Percentiles rank a stretch among this genome's conserved stretches.
Evolutionary conservation across 2,888 invertebrate species (phyloP).

Genomic region (Scaptomyza parva): DNA sequence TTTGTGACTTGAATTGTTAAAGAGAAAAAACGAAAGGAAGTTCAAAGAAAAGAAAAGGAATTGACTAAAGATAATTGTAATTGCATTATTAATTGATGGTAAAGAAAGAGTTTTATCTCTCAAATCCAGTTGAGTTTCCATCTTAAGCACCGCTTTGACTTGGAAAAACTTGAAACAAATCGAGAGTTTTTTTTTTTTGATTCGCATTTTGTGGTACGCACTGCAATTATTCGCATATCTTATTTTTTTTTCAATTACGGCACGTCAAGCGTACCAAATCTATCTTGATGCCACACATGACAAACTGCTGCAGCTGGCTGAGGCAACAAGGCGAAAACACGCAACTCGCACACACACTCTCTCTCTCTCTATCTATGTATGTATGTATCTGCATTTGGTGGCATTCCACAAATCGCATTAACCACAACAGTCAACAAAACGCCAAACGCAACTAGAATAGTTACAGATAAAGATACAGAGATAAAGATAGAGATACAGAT

Average conservation of each 20-base stretch:
- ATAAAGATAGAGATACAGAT: slow-evolving; percentile 32
- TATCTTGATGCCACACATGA: slow-evolving; percentile 66
- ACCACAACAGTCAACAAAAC: slow-evolving; percentile 28
- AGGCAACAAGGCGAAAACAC: slow-evolving; percentile 46
- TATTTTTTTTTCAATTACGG: slow-evolving; percentile 69
- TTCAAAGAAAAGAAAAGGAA: slow-evolving; percentile 3
- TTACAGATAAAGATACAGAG: slow-evolving; percentile 22
- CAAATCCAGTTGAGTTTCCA: no score
- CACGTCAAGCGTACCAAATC: slow-evolving; percentile 62
- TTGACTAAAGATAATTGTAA: not conserved
- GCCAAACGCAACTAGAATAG: slow-evolving; percentile 60
- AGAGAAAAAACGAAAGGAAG: not conserved
- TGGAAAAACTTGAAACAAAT: no score
- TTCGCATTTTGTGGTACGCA: slow-evolving; percentile 40
- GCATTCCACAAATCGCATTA: slow-evolving; percentile 61
- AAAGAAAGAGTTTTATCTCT: no score
- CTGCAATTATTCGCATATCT: slow-evolving; percentile 70
- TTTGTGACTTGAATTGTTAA: not conserved
- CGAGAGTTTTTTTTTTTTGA: no score
- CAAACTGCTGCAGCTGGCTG: slow-evolving; percentile 73
- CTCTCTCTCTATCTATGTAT: no score
- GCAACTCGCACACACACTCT: slow-evolving; percentile 29
- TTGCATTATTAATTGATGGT: not conserved
- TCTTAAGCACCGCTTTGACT: no score
- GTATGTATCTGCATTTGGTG: slow-evolving; percentile 62